Base-by-base conservation (phyloP, 1,140 invertebrate genomes). In the Druon quercuslanigerum region DNA sequence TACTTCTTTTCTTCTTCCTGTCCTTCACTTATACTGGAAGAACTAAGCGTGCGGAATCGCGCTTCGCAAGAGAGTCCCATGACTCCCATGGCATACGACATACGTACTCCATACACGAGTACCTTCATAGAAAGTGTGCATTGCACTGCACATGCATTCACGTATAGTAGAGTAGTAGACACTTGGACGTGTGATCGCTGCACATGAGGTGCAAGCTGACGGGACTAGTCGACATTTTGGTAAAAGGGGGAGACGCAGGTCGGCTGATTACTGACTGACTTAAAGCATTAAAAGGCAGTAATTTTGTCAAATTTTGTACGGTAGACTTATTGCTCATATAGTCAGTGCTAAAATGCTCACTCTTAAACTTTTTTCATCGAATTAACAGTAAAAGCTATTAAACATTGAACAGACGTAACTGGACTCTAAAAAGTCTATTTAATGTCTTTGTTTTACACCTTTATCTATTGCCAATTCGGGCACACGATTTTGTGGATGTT, bases 111-210 rank as follows among this genome's bases (percentile, higher is more conserved):
- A 17, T 54, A 54, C 52, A 54, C 52, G n/a, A 6, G 52, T 40
- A 66, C 25, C 33, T 60, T 60, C 25, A 60, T 60, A 60, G 57
- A 60, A 33, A 40, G 60, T 7, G 25, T 66, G 40, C 60, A 66
- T 66, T 66, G 33, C 60, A 66, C 25, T 33, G 25, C 60, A 66
- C 60, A 66, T 66, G 60, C n/a, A 16, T 13, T 66, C 60, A 66
- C 60, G 25, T 66, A 66, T 6, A 46, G 40, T 9, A 46, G 60
- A 66, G 33, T 8, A 46, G 40, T 11, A 46, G 60, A 66, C 60
- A 46, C 57, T 60, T 57, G 19, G 56, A 57, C 56, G 56, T 66
- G 60, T 66, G 60, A 66, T 66, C 60, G 60, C 46, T 66, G 60
- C 60, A 33, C 60, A 66, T 66, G 60, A 66, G 25, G 25, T 66